Percentiles rank a stretch among this genome's conserved stretches.
Evolutionary conservation across 2,113 vertebrate species (phyloP).

Genomic region (Morone chrysops): DNA sequence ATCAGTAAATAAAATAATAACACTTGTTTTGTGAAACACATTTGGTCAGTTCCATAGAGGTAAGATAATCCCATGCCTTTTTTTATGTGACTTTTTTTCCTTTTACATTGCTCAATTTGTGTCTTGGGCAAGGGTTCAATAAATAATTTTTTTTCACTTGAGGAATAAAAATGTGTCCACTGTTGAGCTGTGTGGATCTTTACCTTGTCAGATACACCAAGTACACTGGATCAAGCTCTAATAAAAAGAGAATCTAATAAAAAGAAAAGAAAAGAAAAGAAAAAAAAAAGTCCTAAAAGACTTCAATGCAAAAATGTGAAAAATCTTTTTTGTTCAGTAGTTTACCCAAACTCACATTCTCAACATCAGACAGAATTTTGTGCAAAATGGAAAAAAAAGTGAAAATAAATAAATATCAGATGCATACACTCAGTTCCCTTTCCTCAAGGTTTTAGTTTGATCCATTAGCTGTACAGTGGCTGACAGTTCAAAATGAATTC

Average conservation of each 20-base stretch:
- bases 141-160: slow-evolving; percentile 28
- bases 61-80: slow-evolving; percentile 44
- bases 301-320: slow-evolving; percentile 40
- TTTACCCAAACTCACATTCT: slow-evolving; percentile 62
- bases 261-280: slow-evolving; percentile 16
- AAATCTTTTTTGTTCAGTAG: slow-evolving; percentile 55
- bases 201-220: slow-evolving; percentile 36
- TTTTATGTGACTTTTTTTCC: neutral
- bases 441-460: slow-evolving; percentile 41
- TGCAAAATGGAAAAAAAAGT: slow-evolving; percentile 67
- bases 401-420: slow-evolving; percentile 74
- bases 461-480: slow-evolving; percentile 41
- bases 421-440: slow-evolving; percentile 39
- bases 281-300: slow-evolving; percentile 33
- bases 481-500: slow-evolving; percentile 51
- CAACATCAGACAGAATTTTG: slow-evolving; percentile 52
- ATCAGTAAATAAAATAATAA: slow-evolving; percentile 75
- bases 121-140: slow-evolving; percentile 28
- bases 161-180: slow-evolving; percentile 29
- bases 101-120: slow-evolving; percentile 16
- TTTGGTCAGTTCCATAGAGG: slow-evolving; percentile 66
- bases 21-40: slow-evolving; percentile 65
- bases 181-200: slow-evolving; percentile 37
- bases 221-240: slow-evolving; percentile 31
- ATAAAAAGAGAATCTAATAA: slow-evolving; percentile 27